Base-by-base conservation (phyloP, 2,888 invertebrate species). In the Philonicus albiceps region DNA sequence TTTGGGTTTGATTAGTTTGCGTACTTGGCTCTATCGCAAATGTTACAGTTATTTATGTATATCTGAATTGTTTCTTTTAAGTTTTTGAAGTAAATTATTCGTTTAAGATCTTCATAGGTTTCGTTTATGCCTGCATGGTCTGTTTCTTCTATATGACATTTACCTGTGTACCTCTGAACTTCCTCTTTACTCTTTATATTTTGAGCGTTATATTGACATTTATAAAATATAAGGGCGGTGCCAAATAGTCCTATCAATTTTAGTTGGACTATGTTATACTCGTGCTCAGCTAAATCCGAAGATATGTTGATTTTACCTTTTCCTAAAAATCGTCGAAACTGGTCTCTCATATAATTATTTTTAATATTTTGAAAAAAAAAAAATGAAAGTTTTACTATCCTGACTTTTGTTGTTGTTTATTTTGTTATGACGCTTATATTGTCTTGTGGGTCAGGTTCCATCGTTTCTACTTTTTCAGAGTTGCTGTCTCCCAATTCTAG, bases 1-100 rank as follows among this genome's bases (percentile, higher is more conserved):
- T 73, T 75, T 74, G 6, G 74, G 76, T 75, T 75, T 86, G 6
- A 86, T 86, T 19, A 75, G 83, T 13, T 86, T 86, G 43, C 86
- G 16, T 53, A 43, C 75, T 83, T 86, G 37, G 55, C 55, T 55
- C 34, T 13, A 40, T 86, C 84, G 7, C 86, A 86, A 31, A 27
- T 27, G 30, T 75, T 40, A 22, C 86, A 86, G 13, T 37, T 76
- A 30, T 86, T 84, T 31, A 86, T 84, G 16, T 55, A 83, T 30
- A 55, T 73, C 4, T 83, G 74, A 37, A 86, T 27, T 19, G 27
- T 31, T 19, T 55, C 19, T 40, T 83, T 75, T 40, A 86, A 37
- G 37, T 80, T 53, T 34, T 31, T 22, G 49, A 64, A 86, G 11
- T 80, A 86, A 16, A 80, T 80, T 13, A 72, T 2, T 11, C 43